Percentiles rank a stretch among this genome's conserved stretches.
phyloP scores from a whole-genome alignment of 2,888 invertebrate genomes.

The Drosophila prostipennis region DNA sequence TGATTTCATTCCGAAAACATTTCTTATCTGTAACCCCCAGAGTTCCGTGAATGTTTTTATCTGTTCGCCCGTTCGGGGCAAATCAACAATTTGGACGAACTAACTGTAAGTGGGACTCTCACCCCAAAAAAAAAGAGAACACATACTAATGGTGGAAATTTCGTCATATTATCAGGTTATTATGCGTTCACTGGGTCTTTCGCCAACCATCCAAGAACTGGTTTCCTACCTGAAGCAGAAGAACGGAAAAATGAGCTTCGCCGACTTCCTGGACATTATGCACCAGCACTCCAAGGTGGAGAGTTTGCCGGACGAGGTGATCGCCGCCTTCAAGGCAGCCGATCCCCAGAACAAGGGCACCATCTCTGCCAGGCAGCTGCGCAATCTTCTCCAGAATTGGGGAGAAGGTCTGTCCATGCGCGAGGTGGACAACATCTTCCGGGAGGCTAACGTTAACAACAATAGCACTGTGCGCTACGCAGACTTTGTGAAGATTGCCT shows the following conservation, averaged over 20 bases:
- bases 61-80: constrained; percentile 95
- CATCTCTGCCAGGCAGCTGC: constrained; percentile 92
- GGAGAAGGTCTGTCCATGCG: constrained; percentile 93
- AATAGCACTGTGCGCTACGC: constrained; percentile 93
- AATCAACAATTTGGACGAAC: constrained; percentile 94
- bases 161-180: constrained; percentile 85
- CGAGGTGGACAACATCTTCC: constrained; percentile 94
- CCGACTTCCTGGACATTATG: constrained; percentile 97
- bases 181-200: constrained; percentile 97
- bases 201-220: constrained; percentile 96
- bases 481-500: constrained; percentile 96
- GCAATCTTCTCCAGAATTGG: constrained; percentile 94
- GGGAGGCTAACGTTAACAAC: constrained; percentile 94
- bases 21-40: constrained; percentile 84
- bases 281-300: constrained; percentile 91
- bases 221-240: constrained; percentile 91
- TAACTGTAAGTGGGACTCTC: constrained; percentile 86
- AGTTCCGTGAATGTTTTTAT: constrained; percentile 98
- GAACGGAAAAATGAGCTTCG: constrained; percentile 96
- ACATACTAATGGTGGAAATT: background rate
- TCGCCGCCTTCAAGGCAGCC: constrained; percentile 95
- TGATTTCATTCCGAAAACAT: constrained; percentile 52
- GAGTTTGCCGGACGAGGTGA: constrained; percentile 87
- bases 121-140: too few species aligned
- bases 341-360: constrained; percentile 90